Evolutionary conservation across 2,888 invertebrate species (phyloP).

Genomic region (Osmoderma eremita): DNA sequence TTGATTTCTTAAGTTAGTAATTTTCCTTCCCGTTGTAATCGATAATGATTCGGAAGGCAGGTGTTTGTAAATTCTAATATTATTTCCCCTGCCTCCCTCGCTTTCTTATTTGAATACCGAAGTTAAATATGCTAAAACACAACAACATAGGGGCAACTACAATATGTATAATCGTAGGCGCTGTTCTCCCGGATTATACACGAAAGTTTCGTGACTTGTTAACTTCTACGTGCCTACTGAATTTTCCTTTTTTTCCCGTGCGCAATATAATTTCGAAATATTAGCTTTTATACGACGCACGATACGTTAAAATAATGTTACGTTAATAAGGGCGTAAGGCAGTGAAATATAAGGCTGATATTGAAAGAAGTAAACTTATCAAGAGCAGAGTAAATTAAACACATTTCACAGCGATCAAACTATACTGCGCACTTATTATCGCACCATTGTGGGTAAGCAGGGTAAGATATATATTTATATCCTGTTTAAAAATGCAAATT

Average conservation of each 20-base stretch:
- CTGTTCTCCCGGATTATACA: background rate
- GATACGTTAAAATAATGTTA: no score
- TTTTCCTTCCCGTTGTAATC: no score
- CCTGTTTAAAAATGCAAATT: background rate
- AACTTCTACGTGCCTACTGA: slow-evolving; percentile 11
- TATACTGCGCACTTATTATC: no score
- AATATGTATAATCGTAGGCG: background rate
- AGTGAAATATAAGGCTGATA: no score
- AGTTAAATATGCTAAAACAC: background rate
- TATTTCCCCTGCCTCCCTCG: background rate
- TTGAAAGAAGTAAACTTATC: no score
- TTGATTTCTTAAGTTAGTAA: no score
- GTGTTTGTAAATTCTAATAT: background rate
- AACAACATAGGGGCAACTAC: background rate
- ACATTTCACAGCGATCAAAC: no score
- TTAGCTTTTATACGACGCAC: slow-evolving; percentile 17
- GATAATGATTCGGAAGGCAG: background rate
- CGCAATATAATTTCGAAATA: slow-evolving; percentile 15
- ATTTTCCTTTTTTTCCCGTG: slow-evolving; percentile 9
- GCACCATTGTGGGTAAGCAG: no score
- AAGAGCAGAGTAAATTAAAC: no score
- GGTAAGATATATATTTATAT: no score
- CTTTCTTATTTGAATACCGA: background rate
- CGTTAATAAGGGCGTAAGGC: no score
- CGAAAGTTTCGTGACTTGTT: no score